Percentiles rank a stretch among this genome's conserved stretches.
These are phyloP conservation scores for Burhinus oedicnemus DNA, from an alignment of 2,113 vertebrate genomes.

Conservation along the genomic window DNA sequence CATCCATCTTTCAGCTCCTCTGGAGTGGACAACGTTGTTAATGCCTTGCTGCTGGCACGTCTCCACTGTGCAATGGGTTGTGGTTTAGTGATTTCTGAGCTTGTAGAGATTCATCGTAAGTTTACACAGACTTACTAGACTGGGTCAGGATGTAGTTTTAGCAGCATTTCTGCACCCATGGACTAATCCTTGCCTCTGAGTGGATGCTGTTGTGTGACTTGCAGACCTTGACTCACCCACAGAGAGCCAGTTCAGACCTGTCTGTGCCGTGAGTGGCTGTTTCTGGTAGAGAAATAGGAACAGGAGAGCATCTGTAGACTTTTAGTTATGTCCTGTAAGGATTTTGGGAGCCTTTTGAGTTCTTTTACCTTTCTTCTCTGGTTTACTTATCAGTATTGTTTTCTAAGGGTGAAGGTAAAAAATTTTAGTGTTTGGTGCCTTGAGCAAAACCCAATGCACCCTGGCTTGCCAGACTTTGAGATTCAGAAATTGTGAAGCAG, in stretches of 20 bases:
- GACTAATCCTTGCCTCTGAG: not conserved
- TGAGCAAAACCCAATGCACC: not conserved
- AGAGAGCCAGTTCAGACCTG: not conserved
- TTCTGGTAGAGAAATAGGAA: not conserved
- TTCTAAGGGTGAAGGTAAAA: not conserved
- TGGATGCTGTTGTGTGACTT: not conserved
- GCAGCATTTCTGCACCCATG: not conserved
- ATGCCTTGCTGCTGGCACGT: slow-evolving; percentile 33
- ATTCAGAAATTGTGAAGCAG: not conserved
- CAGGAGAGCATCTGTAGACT: not conserved
- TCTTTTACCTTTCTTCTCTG: not conserved
- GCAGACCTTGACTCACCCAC: not conserved
- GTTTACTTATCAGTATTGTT: not conserved
- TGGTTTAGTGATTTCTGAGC: not conserved
- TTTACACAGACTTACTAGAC: not conserved
- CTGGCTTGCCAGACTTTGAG: not conserved
- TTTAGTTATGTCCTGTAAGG: not conserved
- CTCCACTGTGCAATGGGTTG: not conserved
- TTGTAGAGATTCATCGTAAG: not conserved
- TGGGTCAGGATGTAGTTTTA: not conserved
- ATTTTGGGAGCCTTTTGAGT: not conserved
- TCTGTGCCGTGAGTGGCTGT: not conserved
- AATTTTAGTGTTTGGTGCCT: not conserved
- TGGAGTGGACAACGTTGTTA: slow-evolving; percentile 21
- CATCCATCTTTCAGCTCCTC: slow-evolving; percentile 31